These are phyloP conservation scores for Frankliniella intonsa DNA, from an alignment of 2,888 invertebrate species.

Conservation along the genomic window DNA sequence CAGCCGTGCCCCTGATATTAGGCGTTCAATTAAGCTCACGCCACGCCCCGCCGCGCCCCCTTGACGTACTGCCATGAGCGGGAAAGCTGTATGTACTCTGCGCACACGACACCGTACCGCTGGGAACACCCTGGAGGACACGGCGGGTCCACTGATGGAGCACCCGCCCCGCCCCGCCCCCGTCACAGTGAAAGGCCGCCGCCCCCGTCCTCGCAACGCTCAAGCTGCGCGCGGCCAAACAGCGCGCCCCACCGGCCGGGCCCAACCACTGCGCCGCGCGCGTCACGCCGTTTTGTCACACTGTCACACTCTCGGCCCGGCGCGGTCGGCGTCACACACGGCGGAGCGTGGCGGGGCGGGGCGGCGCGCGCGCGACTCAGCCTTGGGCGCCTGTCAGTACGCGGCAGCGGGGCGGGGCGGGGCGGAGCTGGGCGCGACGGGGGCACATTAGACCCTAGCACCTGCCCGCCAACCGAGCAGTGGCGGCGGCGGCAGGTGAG, in stretches of 20 bases:
- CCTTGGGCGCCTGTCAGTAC: background rate
- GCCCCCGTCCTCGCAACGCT: background rate
- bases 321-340: background rate
- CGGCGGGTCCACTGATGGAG: too few species aligned
- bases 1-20: background rate
- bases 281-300: background rate
- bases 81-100: background rate
- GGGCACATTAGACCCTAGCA: background rate
- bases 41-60: background rate
- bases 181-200: too few species aligned
- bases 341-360: too few species aligned
- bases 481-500: background rate
- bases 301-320: background rate
- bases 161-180: too few species aligned
- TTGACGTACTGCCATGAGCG: background rate
- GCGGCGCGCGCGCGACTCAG: background rate
- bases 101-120: too few species aligned
- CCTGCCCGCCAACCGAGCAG: background rate
- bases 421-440: background rate
- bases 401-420: background rate
- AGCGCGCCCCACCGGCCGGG: background rate
- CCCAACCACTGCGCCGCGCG: background rate
- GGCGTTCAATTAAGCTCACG: background rate
- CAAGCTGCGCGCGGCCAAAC: background rate
- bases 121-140: too few species aligned